Evolutionary conservation across 2,113 vertebrate genomes (phyloP), one percentile per base, ranked within the genome.

Genomic region (Callopanchax toddi): DNA sequence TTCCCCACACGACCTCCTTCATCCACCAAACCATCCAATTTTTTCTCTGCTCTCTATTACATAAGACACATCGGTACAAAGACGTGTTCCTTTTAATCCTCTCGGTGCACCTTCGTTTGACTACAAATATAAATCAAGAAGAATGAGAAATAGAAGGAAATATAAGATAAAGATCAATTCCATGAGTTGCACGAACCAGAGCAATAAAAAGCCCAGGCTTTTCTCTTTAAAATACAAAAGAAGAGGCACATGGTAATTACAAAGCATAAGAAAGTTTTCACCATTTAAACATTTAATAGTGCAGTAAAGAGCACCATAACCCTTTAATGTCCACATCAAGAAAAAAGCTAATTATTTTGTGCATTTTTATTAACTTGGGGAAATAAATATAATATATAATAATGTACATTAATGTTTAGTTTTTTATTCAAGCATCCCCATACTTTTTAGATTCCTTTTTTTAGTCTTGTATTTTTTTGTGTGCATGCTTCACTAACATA

Each of bases 11-110:
- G 11, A 48, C 67, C 58, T 46, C 66, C 42, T 67, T 52, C 9
- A 48, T 51, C 45, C 37, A 60, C 25, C 48, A 32, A 79, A 64
- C 61, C 71, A 32, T 64, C 48, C 67, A 1, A 1, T 32, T 32
- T 32, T 9, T 71, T 49, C 52, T 58, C 32, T 63, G 17, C 46
- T 52, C 1, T 63, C 44, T 70, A n/a, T n/a, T 89, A 87, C 60
- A 57, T 85, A 88, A 83, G 32, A 72, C 5, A 32, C 29, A 7
- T 36, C 64, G 71, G 50, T 53, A 53, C 42, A 59, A 60, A 78
- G 51, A 55, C 29, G n/a, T 61, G 48, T 51, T 51, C 42, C 36
- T n/a, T 42, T 63, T 53, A 45, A 43, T 21, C 10, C 50, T 21
- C 15, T 58, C 37, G 21, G n/a, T 0, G 55, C 60, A 37, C 26